Base-by-base conservation (phyloP, 2,797 vertebrate genomes). In the Limnodromus scolopaceus region DNA sequence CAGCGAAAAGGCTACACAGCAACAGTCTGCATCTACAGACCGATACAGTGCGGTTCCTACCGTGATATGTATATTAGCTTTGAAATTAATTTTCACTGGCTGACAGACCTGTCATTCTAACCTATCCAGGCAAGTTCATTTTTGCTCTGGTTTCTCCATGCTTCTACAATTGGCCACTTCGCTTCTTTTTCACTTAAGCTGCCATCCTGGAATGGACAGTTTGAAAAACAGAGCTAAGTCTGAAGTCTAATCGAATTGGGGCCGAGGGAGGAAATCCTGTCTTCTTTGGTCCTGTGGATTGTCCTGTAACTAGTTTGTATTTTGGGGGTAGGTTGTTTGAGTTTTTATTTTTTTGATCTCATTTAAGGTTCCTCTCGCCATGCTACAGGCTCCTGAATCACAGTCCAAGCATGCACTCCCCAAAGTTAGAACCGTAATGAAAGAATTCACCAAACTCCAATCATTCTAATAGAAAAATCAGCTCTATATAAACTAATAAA, bases 381-480 rank as follows among this genome's bases (percentile, higher is more conserved):
- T 1, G 20, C 32, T 61, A 20, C 23, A 75, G 22, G 48, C 16
- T 72, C 38, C 53, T 48, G 54, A 84, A 68, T 64, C 58, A 45
- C 4, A 58, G 19, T 22, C 32, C 30, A 58, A 70, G 39, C 5
- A 66, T 2, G 9, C n/a, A 48, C 27, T 53, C 43, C 46, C 27
- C 27, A 13, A 85, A 96, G 76, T 23, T 53, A 58, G 41, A 30
- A 38, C 70, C 83, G 12, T 71, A 80, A 84, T 8, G 41, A 93
- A 94, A 89, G 30, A 82, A 84, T 7, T 30, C 75, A 75, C 54
- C 64, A 68, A 95, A 79, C 17, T 49, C 48, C 61, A 84, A 61
- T n/a, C 24, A 65, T 6, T 53, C 36, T 74, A 93, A 80, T 2
- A 89, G 45, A 87, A 94, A 91, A 94, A 94, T 87, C 84, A 65